Conservation (phyloP, 2,888 invertebrate species). For the Epistrophe eligans region DNA sequence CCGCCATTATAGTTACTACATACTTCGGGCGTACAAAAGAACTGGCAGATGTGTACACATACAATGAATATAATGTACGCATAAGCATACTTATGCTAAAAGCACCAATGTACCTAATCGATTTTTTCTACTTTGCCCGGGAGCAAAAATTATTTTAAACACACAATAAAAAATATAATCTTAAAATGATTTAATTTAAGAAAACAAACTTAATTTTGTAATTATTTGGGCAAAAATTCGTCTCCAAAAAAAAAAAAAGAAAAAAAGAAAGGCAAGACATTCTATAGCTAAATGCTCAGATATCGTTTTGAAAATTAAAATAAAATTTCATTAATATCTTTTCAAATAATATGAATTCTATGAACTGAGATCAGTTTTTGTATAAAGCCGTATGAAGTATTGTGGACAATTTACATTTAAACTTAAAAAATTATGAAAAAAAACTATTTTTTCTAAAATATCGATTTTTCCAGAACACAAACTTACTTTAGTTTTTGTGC, state of each 20-base stretch:
- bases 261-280: too few relatives aligned
- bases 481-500: conserved; percentile 43
- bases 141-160: background rate
- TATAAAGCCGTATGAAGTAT: background rate
- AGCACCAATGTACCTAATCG: conserved; percentile 53
- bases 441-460: conserved; percentile 23
- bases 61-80: conserved; percentile 43
- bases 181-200: background rate
- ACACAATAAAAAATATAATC: background rate
- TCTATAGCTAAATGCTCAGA: background rate
- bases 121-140: conserved; percentile 56
- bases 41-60: conserved; percentile 26
- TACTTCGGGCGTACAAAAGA: conserved; percentile 27
- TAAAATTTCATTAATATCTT: background rate
- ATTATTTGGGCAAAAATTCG: background rate
- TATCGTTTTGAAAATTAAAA: background rate
- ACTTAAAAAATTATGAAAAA: background rate
- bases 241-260: background rate
- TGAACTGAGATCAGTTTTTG: background rate
- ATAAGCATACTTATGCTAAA: conserved; percentile 57
- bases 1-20: conserved; percentile 23
- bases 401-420: background rate
- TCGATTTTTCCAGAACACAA: conserved; percentile 58
- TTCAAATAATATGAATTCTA: background rate
- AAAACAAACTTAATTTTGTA: background rate